A percentile compares a stretch with the other conserved stretches of the same genome.
Evolutionary conservation across 1,140 invertebrate genomes (phyloP).

Genomic region (Apis mellifera): DNA sequence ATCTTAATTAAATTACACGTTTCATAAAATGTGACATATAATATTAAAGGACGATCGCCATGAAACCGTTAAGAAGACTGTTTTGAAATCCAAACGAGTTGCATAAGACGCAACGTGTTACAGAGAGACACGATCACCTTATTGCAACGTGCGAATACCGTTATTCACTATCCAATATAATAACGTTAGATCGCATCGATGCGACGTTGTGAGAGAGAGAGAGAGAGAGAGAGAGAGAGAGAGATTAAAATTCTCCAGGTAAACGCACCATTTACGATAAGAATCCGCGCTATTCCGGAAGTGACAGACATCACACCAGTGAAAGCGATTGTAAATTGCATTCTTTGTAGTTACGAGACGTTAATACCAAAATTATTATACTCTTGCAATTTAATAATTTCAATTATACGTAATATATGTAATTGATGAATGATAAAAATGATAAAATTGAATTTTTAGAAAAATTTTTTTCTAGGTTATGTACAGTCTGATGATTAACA

Average conservation of each 20-base stretch:
- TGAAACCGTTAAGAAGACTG: background rate
- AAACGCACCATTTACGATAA: constrained; percentile 28
- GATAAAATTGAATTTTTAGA: background rate
- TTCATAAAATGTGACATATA: background rate
- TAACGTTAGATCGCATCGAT: background rate
- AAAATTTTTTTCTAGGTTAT: background rate
- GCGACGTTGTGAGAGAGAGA: too few species aligned
- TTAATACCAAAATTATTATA: background rate
- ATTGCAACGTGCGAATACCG: constrained; percentile 18
- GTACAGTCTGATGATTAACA: too few species aligned
- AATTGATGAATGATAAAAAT: background rate
- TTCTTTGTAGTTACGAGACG: background rate
- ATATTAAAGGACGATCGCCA: background rate
- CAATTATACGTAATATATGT: background rate
- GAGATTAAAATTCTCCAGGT: background rate
- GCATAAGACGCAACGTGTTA: constrained; percentile 14
- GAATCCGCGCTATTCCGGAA: constrained; percentile 35
- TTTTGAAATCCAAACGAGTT: constrained; percentile 16
- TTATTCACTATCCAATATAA: constrained; percentile 14
- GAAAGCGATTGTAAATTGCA: constrained; percentile 34
- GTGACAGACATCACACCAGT: constrained; percentile 13
- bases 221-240: background rate
- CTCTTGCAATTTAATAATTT: background rate
- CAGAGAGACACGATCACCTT: background rate
- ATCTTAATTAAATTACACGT: background rate